These are phyloP conservation scores for Aphelenchoides avenae DNA, from an alignment of 1,140 invertebrate species.

Conservation along the genomic window DNA sequence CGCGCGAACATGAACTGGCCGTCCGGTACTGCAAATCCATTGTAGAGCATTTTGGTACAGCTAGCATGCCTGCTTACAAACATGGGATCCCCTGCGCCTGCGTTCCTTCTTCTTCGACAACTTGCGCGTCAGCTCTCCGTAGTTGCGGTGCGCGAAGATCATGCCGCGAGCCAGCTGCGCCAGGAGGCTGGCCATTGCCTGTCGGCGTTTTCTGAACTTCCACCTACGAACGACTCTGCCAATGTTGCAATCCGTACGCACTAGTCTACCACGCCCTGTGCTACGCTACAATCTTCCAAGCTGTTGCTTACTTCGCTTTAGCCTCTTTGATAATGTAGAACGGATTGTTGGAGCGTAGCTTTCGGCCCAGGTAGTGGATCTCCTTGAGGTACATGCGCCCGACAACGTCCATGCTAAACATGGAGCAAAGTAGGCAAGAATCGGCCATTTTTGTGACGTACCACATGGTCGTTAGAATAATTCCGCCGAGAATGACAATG, in stretches of 20 bases:
- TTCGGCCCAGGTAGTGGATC: conserved; percentile 57
- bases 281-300: not conserved
- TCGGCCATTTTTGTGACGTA: conserved; percentile 4
- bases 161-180: conserved; percentile 56
- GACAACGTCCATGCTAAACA: conserved; percentile 53
- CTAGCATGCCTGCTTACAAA: conserved; percentile 39
- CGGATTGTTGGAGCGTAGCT: conserved; percentile 56
- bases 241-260: conserved; percentile 11
- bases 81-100: conserved; percentile 35
- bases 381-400: conserved; percentile 59
- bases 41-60: not conserved
- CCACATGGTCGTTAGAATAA: conserved; percentile 59
- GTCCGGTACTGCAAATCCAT: conserved; percentile 53
- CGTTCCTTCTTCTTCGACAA: conserved; percentile 37
- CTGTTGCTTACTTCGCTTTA: conserved; percentile 47
- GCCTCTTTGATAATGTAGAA: conserved; percentile 57
- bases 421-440: too few relatives aligned
- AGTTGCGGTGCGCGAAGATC: conserved; percentile 58
- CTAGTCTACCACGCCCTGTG: not conserved
- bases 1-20: conserved; percentile 58
- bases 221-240: not conserved
- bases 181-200: conserved; percentile 53
- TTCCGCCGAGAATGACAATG: conserved; percentile 44
- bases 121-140: conserved; percentile 47
- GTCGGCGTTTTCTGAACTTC: conserved; percentile 35